Base-by-base conservation (phyloP, 2,113 vertebrate genomes). In the Coptodon bakossiorum region DNA sequence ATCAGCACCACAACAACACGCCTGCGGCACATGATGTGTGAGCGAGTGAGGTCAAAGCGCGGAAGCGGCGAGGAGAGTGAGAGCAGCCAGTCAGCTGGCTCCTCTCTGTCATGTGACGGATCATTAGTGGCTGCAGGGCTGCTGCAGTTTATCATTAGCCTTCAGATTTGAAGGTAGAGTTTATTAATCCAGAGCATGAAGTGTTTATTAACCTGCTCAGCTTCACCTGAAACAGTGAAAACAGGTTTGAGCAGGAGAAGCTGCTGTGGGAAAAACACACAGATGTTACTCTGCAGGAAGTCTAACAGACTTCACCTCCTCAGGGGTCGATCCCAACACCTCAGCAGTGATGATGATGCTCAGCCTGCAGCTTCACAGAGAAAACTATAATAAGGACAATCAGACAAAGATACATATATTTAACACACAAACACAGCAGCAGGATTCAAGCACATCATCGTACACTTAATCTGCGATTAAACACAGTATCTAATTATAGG, bases 51-150 rank as follows among this genome's bases (percentile, higher is more conserved):
- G 61, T 83, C 81, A 83, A 52, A 71, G 61, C 22, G 3, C 3
- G 45, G 27, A 27, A 52, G n/a, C 57, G 4, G 45, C 11, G 6
- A 45, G 3, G 53, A 31, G 66, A 36, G 19, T 12, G 29, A 19
- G 19, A 34, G 17, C 83, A 84, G 68, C 83, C 83, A 78, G 79
- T 86, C 84, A 40, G 34, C 73, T 40, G 56, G 24, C 56, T 29
- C 13, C 79, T 57, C 79, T 17, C 50, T 5, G 79, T 57, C 79
- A 81, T 19, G 53, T 81, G 79, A 81, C 14, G 10, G 52, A 27
- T 40, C 53, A 10, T 81, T 40, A 27, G 53, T 34, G 45, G 52
- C 53, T 57, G 36, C 79, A 43, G 79, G 34, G 34, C 79, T 29
- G 22, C 73, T 52, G 73, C 73, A 34, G 73, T 78, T 78, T n/a